Evolutionary conservation across 2,888 invertebrate genomes (phyloP).

Genomic region (Chelonus formosanus): DNA sequence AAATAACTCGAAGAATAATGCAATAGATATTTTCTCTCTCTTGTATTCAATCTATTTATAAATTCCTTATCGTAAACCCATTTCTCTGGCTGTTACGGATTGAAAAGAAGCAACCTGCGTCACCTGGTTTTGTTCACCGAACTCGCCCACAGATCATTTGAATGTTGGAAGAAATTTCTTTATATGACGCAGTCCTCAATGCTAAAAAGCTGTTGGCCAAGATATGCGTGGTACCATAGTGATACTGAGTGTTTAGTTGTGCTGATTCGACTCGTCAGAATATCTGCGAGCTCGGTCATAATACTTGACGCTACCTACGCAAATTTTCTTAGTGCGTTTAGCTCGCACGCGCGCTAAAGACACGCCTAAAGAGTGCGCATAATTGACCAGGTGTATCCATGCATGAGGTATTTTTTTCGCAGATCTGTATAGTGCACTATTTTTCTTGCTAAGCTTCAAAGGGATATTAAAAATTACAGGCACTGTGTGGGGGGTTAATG

Average conservation of each 20-base stretch:
- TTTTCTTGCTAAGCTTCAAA: background rate
- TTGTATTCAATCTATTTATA: too few species aligned
- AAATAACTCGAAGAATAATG: too few species aligned
- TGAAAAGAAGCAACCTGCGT: constrained; percentile 42
- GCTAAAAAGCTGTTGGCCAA: constrained; percentile 38
- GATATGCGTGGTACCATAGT: constrained; percentile 46
- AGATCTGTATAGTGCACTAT: constrained; percentile 12
- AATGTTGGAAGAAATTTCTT: constrained; percentile 11
- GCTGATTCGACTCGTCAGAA: constrained; percentile 28
- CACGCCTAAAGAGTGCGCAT: constrained; percentile 18
- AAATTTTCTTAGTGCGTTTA: constrained; percentile 23
- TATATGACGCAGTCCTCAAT: constrained; percentile 44
- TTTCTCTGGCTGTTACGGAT: background rate
- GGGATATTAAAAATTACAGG: too few species aligned
- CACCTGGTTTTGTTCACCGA: constrained; percentile 46
- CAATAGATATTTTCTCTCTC: too few species aligned
- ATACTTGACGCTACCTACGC: constrained; percentile 32
- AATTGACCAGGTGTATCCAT: constrained; percentile 27
- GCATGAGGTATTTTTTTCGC: constrained; percentile 11
- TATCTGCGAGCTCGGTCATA: constrained; percentile 29
- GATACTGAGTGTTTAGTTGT: constrained; percentile 5
- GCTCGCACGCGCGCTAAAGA: constrained; percentile 16
- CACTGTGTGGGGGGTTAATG: background rate
- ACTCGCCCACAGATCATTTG: constrained; percentile 21
- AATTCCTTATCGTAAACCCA: too few species aligned